Evolutionary conservation across 2,797 vertebrate species (phyloP).

Genomic region (Ispidina picta): DNA sequence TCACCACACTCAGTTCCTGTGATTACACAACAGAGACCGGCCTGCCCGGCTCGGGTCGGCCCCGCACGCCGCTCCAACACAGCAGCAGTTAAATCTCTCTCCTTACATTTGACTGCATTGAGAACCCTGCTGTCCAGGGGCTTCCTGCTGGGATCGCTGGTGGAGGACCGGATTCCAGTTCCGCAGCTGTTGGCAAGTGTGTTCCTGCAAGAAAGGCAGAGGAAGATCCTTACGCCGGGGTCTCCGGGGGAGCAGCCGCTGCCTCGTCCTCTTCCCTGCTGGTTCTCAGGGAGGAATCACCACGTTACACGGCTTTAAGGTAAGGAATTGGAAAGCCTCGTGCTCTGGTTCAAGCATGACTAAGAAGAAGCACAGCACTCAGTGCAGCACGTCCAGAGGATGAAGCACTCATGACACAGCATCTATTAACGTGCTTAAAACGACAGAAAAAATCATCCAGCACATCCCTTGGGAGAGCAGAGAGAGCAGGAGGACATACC

Average conservation of each 20-base stretch:
- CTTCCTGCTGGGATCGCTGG: conserved; percentile 96
- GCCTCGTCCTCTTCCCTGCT: not conserved
- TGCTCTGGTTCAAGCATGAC: fast-evolving
- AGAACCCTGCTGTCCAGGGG: conserved; percentile 98
- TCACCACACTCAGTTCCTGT: not conserved
- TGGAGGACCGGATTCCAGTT: conserved; percentile 97
- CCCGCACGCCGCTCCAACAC: not conserved
- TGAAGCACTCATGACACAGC: fast-evolving
- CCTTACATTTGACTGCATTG: conserved; percentile 97
- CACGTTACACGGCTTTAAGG: fast-evolving
- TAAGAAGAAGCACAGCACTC: not conserved
- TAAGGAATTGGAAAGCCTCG: fast-evolving
- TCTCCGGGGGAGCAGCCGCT: not conserved
- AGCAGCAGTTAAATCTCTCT: not conserved
- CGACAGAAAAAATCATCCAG: not conserved
- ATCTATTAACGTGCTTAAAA: fast-evolving
- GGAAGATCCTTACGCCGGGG: not conserved
- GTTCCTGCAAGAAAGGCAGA: conserved; percentile 83
- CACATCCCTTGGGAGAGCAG: fast-evolving
- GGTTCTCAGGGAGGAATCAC: fast-evolving
- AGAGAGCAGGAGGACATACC: conserved; percentile 76
- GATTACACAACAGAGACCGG: not conserved
- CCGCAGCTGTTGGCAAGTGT: conserved; percentile 98
- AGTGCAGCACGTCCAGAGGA: fast-evolving
- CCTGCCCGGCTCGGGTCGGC: not conserved